These are phyloP conservation scores for Cryptus armator DNA, from an alignment of 2,888 invertebrate species.

Conservation along the genomic window DNA sequence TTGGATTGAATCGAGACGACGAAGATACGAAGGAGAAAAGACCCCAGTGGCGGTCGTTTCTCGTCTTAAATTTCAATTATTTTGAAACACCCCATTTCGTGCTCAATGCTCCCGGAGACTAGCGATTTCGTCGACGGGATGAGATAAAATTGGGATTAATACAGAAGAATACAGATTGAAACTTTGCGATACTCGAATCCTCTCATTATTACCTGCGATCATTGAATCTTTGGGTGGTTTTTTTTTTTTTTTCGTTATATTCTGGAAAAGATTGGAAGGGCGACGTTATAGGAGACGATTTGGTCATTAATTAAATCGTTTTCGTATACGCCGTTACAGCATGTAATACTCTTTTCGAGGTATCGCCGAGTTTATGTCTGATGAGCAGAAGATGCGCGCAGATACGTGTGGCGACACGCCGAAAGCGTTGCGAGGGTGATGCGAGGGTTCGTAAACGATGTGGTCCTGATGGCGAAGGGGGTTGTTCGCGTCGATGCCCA, in stretches of 20 bases:
- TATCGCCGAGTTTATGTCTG: conserved; percentile 34
- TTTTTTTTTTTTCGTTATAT: not conserved
- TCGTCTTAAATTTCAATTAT: conserved; percentile 80
- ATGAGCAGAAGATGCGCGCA: conserved; percentile 31
- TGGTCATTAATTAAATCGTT: conserved; percentile 17
- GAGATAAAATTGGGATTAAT: not conserved
- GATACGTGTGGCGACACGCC: conserved; percentile 7
- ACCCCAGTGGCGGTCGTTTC: conserved; percentile 70
- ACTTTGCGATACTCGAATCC: not conserved
- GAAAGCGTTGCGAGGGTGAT: conserved; percentile 22
- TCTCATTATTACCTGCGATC: not conserved
- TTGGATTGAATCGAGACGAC: conserved; percentile 78
- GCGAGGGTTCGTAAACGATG: conserved; percentile 62
- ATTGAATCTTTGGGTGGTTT: not conserved
- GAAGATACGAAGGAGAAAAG: conserved; percentile 69
- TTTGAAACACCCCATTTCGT: conserved; percentile 61
- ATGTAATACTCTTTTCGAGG: not conserved
- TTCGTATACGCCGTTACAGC: not conserved
- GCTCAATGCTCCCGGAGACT: conserved; percentile 13
- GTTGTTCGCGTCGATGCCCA: conserved; percentile 72
- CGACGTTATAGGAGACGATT: no score
- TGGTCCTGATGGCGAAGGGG: conserved; percentile 56
- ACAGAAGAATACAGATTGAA: not conserved
- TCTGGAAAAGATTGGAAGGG: no score
- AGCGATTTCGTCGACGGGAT: not conserved